Evolutionary conservation across 2,113 vertebrate genomes (phyloP), one percentile per base, ranked within the genome.

Genomic region (Triplophysa tibetana): DNA sequence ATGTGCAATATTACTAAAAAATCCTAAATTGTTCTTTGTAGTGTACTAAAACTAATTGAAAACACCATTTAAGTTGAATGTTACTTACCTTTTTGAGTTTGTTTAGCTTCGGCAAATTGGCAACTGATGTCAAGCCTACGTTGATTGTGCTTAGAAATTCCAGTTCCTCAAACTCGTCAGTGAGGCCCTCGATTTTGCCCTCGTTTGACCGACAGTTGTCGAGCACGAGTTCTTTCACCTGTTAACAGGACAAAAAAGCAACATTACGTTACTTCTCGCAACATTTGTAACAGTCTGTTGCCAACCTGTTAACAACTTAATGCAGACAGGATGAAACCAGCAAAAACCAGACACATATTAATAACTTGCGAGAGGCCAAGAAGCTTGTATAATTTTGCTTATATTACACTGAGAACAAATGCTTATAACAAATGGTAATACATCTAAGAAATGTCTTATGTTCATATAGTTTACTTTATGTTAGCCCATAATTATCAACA

Each of bases 121-220:
- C 93, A 4, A 99, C 94, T 81, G 98, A 97, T 81, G 93, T 93
- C 90, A 99, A 91, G 88, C 97, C 95, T 65, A 98, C 96, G 9
- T 98, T 98, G 91, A 98, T 98, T 94, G 95, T 98, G 93, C 97
- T 99, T 90, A 99, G 89, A 90, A 98, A 97, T 88, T 96, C 96
- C 94, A 99, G 93, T 91, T 98, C 98, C 88, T 98, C 95, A 79
- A 99, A 99, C 78, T 98, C 95, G 86, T 99, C 96, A 82, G 98
- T 98, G 78, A 99, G 95, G 80, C 98, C 98, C 84, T 98, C 95
- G 0, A 99, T 96, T 92, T 97, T 98, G 81, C 98, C 97, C 89
- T 98, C 96, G 10, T 92, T 95, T 14, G 97, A 98, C 88, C 96
- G 92, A 88, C 98, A 98, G 92, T 98, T 98, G 92, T 99, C 98